These are phyloP conservation scores for Polyodon spathula DNA, from an alignment of 2,113 vertebrate genomes.

Conservation along the genomic window DNA sequence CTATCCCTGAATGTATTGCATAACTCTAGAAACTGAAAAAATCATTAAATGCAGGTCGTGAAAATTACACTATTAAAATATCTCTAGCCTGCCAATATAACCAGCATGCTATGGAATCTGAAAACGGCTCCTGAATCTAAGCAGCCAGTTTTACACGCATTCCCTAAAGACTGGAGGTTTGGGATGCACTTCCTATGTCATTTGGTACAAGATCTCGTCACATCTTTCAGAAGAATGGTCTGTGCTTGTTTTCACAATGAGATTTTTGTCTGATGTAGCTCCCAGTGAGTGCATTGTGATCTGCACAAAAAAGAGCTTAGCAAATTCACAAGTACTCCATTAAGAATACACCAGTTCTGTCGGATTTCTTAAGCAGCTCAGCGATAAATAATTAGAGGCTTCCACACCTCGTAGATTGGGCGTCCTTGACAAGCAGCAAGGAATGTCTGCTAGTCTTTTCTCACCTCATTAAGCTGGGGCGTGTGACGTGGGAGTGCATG, in stretches of 20 bases:
- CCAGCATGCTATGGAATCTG: too few species aligned
- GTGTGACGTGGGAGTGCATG: constrained; percentile 14
- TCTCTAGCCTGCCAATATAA: too few species aligned
- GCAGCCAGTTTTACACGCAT: background rate
- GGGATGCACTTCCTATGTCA: background rate
- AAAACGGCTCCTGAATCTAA: background rate
- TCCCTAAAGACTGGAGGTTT: background rate
- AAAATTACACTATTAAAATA: too few species aligned
- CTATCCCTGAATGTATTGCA: too few species aligned
- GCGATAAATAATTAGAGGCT: background rate
- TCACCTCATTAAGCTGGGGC: constrained; percentile 25
- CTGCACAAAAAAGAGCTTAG: constrained; percentile 1
- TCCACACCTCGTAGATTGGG: constrained; percentile 3
- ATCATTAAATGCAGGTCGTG: too few species aligned
- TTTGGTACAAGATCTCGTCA: background rate
- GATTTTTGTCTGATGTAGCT: background rate
- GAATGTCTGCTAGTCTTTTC: constrained; percentile 31
- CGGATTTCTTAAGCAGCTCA: background rate
- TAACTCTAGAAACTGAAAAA: too few species aligned
- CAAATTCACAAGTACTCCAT: background rate
- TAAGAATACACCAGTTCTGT: background rate
- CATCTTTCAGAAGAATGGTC: background rate
- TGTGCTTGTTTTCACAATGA: background rate
- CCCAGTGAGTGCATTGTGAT: background rate
- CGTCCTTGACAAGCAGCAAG: background rate